Conservation (phyloP, 2,797 vertebrate genomes). For the Smutsia temminckii region DNA sequence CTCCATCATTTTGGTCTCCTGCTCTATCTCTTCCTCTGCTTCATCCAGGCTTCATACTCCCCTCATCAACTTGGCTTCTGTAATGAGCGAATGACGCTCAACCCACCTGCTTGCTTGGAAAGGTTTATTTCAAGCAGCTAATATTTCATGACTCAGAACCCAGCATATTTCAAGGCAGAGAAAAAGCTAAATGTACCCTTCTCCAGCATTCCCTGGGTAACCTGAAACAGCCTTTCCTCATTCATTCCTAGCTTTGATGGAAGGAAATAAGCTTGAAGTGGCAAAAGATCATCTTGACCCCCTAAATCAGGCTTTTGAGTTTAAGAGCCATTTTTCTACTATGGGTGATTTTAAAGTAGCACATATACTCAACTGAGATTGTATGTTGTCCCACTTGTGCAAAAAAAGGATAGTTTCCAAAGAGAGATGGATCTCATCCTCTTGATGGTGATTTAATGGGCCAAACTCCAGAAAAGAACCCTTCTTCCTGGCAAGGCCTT, state of each 20-base stretch:
- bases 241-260: background rate
- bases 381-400: background rate
- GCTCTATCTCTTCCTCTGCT: background rate
- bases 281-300: constrained; percentile 4
- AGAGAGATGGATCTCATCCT: background rate
- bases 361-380: background rate
- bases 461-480: constrained; percentile 16
- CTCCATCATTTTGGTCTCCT: background rate
- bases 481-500: constrained; percentile 23
- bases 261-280: constrained; percentile 51
- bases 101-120: background rate
- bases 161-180: background rate
- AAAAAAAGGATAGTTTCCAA: background rate
- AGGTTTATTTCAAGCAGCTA: background rate
- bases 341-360: background rate
- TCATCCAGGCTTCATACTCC: background rate
- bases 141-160: constrained; percentile 16
- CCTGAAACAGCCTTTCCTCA: background rate
- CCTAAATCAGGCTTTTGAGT: constrained; percentile 10
- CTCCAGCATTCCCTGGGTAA: background rate
- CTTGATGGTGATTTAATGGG: background rate
- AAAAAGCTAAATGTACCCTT: background rate
- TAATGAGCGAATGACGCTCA: background rate
- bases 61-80: background rate
- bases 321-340: constrained; percentile 30